phyloP scores from a whole-genome alignment of 2,797 vertebrate species.

The Benthosema pterotum region DNA sequence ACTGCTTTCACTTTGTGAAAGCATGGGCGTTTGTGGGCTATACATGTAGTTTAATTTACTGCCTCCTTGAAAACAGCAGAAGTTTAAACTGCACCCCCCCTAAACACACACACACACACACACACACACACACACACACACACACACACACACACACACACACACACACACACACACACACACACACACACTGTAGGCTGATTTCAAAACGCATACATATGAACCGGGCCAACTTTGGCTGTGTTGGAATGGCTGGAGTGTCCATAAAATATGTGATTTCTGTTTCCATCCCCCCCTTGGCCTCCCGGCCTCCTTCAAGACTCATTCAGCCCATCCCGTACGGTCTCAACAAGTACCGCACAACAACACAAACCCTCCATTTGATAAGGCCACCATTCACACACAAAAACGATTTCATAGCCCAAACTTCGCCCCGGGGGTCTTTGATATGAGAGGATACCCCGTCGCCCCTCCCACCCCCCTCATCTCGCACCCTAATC shows the following conservation, averaged over 20 bases:
- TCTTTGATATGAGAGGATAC: slow-evolving; percentile 49
- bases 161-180: slow-evolving; percentile 5
- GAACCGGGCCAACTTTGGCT: slow-evolving; percentile 24
- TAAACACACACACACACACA: slow-evolving; percentile 27
- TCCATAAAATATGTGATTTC: slow-evolving; percentile 6
- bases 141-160: slow-evolving; percentile 5
- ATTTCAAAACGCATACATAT: slow-evolving; percentile 15
- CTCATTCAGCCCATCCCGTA: slow-evolving; percentile 56
- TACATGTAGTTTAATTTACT: slow-evolving; percentile 1
- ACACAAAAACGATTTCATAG: too few species aligned
- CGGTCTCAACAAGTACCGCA: slow-evolving; percentile 13
- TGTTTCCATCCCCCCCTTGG: slow-evolving; percentile 16
- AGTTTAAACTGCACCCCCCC: slow-evolving; percentile 15
- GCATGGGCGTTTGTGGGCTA: slow-evolving; percentile 9
- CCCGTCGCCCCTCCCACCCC: background rate
- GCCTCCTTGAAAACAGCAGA: slow-evolving; percentile 22
- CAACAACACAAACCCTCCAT: slow-evolving; percentile 14
- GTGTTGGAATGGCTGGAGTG: slow-evolving; percentile 41
- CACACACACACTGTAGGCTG: slow-evolving; percentile 2
- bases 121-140: slow-evolving; percentile 12
- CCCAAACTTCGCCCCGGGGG: slow-evolving; percentile 12
- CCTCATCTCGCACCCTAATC: slow-evolving; percentile 23
- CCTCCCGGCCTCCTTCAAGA: slow-evolving; percentile 33
- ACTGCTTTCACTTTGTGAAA: background rate
- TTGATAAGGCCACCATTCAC: slow-evolving; percentile 62